phyloP scores from a whole-genome alignment of 2,797 vertebrate genomes.

The Urosaurus nigricauda region DNA sequence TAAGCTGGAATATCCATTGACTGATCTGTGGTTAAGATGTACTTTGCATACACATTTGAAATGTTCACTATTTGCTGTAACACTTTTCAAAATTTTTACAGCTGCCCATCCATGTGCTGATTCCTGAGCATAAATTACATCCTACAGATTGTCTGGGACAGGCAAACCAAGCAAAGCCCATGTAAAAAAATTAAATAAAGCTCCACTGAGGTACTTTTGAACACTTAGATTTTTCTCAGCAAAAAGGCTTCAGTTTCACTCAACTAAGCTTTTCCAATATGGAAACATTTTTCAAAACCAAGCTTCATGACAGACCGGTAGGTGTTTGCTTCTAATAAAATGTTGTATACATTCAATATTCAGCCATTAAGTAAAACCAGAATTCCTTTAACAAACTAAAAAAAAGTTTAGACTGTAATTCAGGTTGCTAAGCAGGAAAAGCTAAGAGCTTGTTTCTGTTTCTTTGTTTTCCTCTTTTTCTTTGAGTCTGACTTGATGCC shows the following conservation, averaged over 20 bases:
- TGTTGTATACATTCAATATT: slow-evolving; percentile 17
- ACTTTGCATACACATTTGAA: too few species aligned
- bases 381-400: neutral
- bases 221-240: neutral
- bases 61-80: too few species aligned
- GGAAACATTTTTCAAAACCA: slow-evolving; percentile 16
- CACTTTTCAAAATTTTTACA: too few species aligned
- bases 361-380: neutral
- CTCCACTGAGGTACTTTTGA: neutral
- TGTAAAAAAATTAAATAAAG: neutral
- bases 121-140: too few species aligned
- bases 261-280: neutral
- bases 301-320: neutral
- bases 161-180: too few species aligned
- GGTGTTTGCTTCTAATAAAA: slow-evolving; percentile 21
- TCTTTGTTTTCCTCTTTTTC: slow-evolving; percentile 6
- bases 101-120: too few species aligned
- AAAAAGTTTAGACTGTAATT: slow-evolving; percentile 30
- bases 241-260: neutral
- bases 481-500: slow-evolving; percentile 9
- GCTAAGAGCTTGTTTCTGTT: neutral
- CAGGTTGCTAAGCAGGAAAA: slow-evolving; percentile 19
- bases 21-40: too few species aligned
- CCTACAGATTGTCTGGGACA: too few species aligned
- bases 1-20: too few species aligned